Base-by-base conservation (phyloP, 2,113 vertebrate genomes). In the Dicentrarchus labrax region DNA sequence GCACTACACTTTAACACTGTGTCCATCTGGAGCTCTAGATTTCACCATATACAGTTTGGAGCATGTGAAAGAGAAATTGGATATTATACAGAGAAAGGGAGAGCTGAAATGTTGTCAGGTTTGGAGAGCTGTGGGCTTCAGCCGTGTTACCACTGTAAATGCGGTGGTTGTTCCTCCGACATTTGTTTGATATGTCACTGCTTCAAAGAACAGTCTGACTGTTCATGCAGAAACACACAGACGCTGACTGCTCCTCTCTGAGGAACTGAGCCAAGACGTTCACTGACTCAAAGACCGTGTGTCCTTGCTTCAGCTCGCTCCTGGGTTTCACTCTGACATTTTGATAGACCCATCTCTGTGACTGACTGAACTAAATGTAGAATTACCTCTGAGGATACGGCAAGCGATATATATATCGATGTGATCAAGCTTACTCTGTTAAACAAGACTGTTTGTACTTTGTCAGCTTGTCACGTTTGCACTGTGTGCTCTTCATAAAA, bases 271-370 rank as follows among this genome's bases (percentile, higher is more conserved):
- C 59, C 0, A 1, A 82, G 78, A 61, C 51, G 16, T 59, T 72
- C 17, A 9, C 45, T 17, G 76, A 68, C 38, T 75, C 24, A 61
- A 65, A 53, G 62, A 51, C 72, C 59, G 0, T 41, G 74, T 73
- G 74, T 76, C 41, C 81, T 43, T 54, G 64, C 68, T 65, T 70
- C 62, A 61, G 66, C 65, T 72, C 6, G 3, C 45, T 66, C 38
- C 38, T 21, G 19, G 76, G 38, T 68, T 72, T 82, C n/a, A 21
- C n/a, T n/a, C 68, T 84, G 86, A 76, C 77, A 84, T 82, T 84
- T 69, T 48, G 21, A 83, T 86, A 12, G 0, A 70, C 22, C 62
- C 24, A 41, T 69, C 53, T 39, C 47, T 56, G 41, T 50, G 36
- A 43, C n/a, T 59, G 56, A 60, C 60, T 53, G 22, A 15, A 36